Conservation (phyloP, 2,888 invertebrate genomes). For the Zelleria hepariella region DNA sequence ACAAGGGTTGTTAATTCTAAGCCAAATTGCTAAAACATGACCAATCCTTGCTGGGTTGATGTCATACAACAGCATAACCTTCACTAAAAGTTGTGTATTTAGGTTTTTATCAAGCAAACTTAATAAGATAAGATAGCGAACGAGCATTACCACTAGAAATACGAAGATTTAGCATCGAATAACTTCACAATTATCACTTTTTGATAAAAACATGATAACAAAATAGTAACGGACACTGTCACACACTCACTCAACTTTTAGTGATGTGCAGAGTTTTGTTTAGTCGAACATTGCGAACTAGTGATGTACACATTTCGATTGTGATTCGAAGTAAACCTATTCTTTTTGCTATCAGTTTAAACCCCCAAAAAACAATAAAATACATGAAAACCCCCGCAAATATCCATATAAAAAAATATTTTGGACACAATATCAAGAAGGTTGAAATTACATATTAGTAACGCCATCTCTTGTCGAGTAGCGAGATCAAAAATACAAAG, state of each 20-base stretch:
- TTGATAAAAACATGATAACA: constrained; percentile 70
- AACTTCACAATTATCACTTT: constrained; percentile 60
- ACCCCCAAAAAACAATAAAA: too few relatives aligned
- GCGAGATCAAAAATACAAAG: not conserved
- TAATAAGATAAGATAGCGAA: constrained; percentile 49
- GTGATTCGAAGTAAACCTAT: constrained; percentile 8
- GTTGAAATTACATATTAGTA: not conserved
- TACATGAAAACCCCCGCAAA: too few relatives aligned
- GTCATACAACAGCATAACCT: constrained; percentile 41
- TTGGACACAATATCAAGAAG: too few relatives aligned
- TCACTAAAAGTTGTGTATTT: constrained; percentile 32
- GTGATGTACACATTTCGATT: constrained; percentile 15
- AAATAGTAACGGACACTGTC: constrained; percentile 33
- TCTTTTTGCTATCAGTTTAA: too few relatives aligned
- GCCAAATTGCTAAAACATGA: constrained; percentile 58
- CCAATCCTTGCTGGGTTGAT: constrained; percentile 12
- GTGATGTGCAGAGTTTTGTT: constrained; percentile 27
- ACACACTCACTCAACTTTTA: constrained; percentile 25
- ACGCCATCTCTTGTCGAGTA: not conserved
- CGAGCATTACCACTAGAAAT: constrained; percentile 59
- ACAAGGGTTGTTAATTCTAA: constrained; percentile 28
- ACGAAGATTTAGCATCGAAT: constrained; percentile 48
- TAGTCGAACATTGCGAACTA: not conserved
- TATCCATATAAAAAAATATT: not conserved
- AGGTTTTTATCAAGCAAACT: constrained; percentile 30